These are phyloP conservation scores for Karalla daura DNA, from an alignment of 2,797 vertebrate species.

Conservation along the genomic window DNA sequence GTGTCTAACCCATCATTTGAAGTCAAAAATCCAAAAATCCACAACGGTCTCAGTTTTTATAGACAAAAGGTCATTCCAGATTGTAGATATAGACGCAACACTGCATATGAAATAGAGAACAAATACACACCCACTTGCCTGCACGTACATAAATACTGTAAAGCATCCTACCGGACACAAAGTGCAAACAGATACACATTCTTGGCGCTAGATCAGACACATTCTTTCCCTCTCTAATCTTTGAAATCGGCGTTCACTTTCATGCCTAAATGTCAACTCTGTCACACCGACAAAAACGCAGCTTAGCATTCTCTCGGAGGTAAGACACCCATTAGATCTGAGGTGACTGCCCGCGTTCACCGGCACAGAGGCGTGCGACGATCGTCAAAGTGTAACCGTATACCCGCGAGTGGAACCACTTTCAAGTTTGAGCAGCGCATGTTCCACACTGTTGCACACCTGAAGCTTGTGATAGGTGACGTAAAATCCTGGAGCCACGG, in stretches of 20 bases:
- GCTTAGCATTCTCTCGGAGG: conserved; percentile 24
- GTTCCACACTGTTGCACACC: conserved; percentile 37
- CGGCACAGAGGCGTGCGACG: conserved; percentile 20
- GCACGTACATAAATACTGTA: neutral
- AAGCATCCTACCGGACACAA: conserved; percentile 1
- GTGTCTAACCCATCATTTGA: conserved; percentile 37
- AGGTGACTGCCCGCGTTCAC: conserved; percentile 28
- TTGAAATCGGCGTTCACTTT: conserved; percentile 48
- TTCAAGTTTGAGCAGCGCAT: conserved; percentile 41
- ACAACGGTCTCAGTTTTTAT: conserved; percentile 11
- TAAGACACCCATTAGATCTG: conserved; percentile 41
- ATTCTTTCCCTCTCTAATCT: conserved; percentile 31
- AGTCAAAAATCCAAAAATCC: conserved; percentile 39
- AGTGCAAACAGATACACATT: conserved; percentile 20
- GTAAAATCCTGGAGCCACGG: conserved; percentile 18
- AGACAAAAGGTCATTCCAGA: conserved; percentile 41
- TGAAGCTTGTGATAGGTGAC: conserved; percentile 30
- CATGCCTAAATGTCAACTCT: conserved; percentile 43
- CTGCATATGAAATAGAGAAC: neutral
- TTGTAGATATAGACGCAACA: conserved; percentile 15
- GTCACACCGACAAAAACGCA: conserved; percentile 28
- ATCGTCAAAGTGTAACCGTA: conserved; percentile 27
- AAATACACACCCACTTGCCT: neutral
- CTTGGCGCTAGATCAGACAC: conserved; percentile 38
- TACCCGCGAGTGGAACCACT: conserved; percentile 9